Evolutionary conservation across 2,888 invertebrate species (phyloP).

Genomic region (Ametastegia equiseti): DNA sequence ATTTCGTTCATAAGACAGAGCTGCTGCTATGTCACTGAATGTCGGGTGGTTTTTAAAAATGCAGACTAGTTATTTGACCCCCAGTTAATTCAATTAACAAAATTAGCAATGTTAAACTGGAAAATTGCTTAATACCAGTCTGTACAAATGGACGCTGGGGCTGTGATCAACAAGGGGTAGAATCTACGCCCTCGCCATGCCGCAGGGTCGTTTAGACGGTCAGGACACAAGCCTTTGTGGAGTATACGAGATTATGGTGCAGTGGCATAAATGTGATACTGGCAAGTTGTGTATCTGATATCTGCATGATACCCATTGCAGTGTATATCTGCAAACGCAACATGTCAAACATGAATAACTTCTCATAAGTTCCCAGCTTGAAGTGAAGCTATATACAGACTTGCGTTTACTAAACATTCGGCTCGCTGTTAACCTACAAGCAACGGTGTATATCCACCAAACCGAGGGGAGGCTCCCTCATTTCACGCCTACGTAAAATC

Average conservation of each 20-base stretch:
- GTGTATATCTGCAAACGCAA: neutral
- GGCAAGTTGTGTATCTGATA: neutral
- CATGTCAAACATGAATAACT: neutral
- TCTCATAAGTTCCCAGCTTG: neutral
- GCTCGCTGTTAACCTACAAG: neutral
- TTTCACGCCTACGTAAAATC: constrained; percentile 29
- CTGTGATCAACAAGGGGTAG: neutral
- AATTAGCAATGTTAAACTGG: constrained; percentile 32
- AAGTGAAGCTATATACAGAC: neutral
- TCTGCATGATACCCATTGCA: neutral
- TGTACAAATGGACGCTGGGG: neutral
- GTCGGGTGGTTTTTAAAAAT: neutral
- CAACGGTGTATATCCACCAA: neutral
- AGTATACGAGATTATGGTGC: neutral
- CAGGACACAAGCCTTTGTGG: neutral
- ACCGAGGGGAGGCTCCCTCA: constrained; percentile 1
- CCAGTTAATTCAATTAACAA: constrained; percentile 22
- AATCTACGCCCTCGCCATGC: neutral
- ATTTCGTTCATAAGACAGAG: neutral
- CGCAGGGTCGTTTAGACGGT: constrained; percentile 18
- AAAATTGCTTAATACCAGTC: constrained; percentile 31
- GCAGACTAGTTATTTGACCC: constrained; percentile 26
- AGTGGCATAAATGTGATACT: neutral
- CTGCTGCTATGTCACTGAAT: neutral
- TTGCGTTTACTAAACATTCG: neutral